phyloP scores from a whole-genome alignment of 2,888 invertebrate genomes.

The Dynastes tityus region DNA sequence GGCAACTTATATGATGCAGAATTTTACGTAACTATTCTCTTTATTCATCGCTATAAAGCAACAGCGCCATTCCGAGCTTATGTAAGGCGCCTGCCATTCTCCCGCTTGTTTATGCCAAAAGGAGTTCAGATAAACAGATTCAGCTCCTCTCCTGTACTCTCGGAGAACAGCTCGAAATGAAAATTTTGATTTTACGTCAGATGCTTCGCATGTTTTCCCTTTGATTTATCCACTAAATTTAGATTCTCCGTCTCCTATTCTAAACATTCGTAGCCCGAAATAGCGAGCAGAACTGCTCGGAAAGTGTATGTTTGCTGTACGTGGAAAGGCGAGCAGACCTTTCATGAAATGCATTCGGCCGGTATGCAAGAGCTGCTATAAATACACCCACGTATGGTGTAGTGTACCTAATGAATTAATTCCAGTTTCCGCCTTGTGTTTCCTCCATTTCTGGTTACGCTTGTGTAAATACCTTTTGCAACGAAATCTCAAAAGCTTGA shows the following conservation, averaged over 20 bases:
- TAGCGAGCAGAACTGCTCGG: background rate
- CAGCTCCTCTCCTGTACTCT: background rate
- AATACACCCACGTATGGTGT: background rate
- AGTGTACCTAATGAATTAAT: no score
- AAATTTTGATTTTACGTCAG: slow-evolving; percentile 27
- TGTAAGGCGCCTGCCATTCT: background rate
- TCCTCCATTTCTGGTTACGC: no score
- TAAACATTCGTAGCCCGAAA: slow-evolving; percentile 3
- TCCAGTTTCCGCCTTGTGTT: no score
- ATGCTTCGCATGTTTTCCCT: slow-evolving; percentile 18
- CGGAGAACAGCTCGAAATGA: background rate
- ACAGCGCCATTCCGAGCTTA: background rate
- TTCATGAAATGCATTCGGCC: background rate
- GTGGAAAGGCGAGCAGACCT: background rate
- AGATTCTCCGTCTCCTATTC: slow-evolving; percentile 4
- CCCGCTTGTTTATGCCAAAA: background rate
- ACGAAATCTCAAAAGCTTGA: no score
- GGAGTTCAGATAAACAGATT: background rate
- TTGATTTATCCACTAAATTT: slow-evolving; percentile 39
- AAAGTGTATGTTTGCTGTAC: background rate
- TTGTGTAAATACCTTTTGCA: no score
- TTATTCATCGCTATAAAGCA: background rate
- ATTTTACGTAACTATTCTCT: no score
- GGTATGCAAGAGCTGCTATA: background rate
- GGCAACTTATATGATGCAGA: no score